Conservation (phyloP, 1,140 invertebrate species). For the Tetramorium alpestre region DNA sequence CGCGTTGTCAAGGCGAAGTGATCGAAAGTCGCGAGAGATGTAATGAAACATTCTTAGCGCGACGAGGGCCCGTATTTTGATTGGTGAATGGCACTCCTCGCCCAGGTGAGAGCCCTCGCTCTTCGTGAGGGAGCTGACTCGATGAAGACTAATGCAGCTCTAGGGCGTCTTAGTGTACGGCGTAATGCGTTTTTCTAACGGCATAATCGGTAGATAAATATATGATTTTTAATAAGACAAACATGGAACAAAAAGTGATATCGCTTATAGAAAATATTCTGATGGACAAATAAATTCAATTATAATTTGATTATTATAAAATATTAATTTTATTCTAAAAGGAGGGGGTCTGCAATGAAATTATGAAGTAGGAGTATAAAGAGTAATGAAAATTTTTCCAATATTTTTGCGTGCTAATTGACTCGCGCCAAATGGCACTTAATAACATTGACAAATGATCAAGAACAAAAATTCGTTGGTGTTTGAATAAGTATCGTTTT, state of each 20-base stretch:
- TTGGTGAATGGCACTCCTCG: constrained; percentile 34
- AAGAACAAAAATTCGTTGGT: constrained; percentile 50
- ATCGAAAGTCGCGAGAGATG: constrained; percentile 63
- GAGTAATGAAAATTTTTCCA: not conserved
- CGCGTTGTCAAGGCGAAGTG: constrained; percentile 25
- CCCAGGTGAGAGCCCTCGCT: not conserved
- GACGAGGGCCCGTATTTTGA: constrained; percentile 36
- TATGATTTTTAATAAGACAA: not conserved
- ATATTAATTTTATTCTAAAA: not conserved
- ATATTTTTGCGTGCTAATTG: not conserved
- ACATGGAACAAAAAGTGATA: not conserved
- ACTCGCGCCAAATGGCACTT: not conserved
- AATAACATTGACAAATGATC: not conserved
- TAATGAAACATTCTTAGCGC: constrained; percentile 82
- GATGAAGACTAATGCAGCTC: not conserved
- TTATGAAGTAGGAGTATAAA: not conserved
- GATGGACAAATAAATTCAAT: not conserved
- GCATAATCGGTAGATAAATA: not conserved
- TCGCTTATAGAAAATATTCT: not conserved
- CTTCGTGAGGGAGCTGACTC: not conserved
- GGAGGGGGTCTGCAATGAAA: not conserved
- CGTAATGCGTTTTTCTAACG: not conserved
- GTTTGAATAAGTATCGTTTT: constrained; percentile 84
- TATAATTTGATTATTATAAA: not conserved
- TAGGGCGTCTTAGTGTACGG: not conserved